A percentile compares a stretch with the other conserved stretches of the same genome.
Evolutionary conservation across 1,140 invertebrate species (phyloP).

Genomic region (Bombus fervidus): DNA sequence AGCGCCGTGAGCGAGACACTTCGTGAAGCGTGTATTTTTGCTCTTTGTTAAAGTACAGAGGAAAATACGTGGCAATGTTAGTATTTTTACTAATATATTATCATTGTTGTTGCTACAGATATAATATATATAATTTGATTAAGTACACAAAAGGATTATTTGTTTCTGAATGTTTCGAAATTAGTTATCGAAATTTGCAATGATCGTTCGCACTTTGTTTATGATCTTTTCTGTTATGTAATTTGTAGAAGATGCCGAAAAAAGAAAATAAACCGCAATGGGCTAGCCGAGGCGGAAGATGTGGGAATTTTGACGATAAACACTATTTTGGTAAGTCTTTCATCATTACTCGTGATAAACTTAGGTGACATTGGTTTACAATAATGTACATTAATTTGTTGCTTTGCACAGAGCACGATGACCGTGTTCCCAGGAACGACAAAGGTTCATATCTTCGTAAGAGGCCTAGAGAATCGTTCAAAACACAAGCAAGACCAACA

Average conservation of each 20-base stretch:
- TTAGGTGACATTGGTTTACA: rapidly evolving
- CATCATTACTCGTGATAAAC: background rate
- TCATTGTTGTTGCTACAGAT: too few relatives aligned
- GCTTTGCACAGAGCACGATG: slow-evolving; percentile 69
- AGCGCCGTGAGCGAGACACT: background rate
- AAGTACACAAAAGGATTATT: background rate
- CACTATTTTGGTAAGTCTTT: slow-evolving; percentile 64
- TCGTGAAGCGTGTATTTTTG: background rate
- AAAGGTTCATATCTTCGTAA: slow-evolving; percentile 13
- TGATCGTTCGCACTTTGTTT: background rate
- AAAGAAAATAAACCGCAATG: slow-evolving; percentile 57
- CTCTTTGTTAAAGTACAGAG: background rate
- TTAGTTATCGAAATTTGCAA: background rate
- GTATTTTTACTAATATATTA: background rate
- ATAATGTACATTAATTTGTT: background rate
- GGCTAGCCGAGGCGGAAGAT: slow-evolving; percentile 43
- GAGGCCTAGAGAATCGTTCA: slow-evolving; percentile 73
- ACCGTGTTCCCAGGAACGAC: slow-evolving; percentile 58
- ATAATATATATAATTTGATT: background rate
- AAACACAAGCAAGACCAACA: slow-evolving; percentile 48
- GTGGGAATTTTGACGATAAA: slow-evolving; percentile 49
- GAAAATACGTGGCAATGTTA: background rate
- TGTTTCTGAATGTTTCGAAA: background rate
- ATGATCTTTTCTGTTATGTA: background rate
- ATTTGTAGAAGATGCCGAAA: slow-evolving; percentile 60